Conservation (phyloP, 1,140 invertebrate species). For the Chelonus insularis region DNA sequence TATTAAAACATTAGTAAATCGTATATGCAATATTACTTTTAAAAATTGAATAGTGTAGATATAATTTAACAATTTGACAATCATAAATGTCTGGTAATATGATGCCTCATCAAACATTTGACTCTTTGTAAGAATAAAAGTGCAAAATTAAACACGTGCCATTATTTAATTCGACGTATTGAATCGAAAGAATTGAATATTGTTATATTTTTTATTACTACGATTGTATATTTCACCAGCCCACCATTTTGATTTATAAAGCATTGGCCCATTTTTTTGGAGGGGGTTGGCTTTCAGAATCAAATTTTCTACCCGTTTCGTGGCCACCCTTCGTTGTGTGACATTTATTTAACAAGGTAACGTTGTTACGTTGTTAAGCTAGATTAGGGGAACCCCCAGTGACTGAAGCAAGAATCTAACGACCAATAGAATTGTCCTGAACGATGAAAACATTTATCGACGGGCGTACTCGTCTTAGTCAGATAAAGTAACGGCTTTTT, state of each 20-base stretch:
- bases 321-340: slow-evolving; percentile 43
- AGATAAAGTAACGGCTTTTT: slow-evolving; percentile 34
- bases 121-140: too few species aligned
- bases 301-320: slow-evolving; percentile 32
- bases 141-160: neutral
- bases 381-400: slow-evolving; percentile 48
- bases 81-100: too few species aligned
- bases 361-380: slow-evolving; percentile 48
- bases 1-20: too few species aligned
- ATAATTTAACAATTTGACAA: too few species aligned
- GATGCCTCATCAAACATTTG: too few species aligned
- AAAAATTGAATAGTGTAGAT: too few species aligned
- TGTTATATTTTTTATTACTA: neutral
- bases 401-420: slow-evolving; percentile 40
- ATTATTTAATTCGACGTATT: too few species aligned
- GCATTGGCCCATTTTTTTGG: slow-evolving; percentile 48
- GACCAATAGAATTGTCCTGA: slow-evolving; percentile 49
- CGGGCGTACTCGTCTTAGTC: slow-evolving; percentile 9
- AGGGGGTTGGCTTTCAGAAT: slow-evolving; percentile 39
- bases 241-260: slow-evolving; percentile 46
- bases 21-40: too few species aligned
- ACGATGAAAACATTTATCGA: slow-evolving; percentile 40
- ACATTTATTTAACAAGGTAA: slow-evolving; percentile 56
- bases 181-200: neutral
- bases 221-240: neutral